A percentile compares a stretch with the other conserved stretches of the same genome.
Conservation (phyloP, 2,888 invertebrate species). For the Reticulitermes lucifugus region DNA sequence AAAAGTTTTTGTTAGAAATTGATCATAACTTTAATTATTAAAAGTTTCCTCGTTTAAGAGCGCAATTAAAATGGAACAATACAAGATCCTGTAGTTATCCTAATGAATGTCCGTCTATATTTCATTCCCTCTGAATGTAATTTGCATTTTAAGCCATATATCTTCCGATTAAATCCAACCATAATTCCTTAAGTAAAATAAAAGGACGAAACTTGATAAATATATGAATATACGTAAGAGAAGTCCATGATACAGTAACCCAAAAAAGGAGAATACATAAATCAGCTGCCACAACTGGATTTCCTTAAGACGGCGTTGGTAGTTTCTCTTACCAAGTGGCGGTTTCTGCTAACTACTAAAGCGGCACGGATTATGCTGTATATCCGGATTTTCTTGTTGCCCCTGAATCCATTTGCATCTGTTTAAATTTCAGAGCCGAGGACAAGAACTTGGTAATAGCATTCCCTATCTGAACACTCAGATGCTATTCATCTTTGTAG, state of each 20-base stretch:
- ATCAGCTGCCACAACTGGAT: slow-evolving; percentile 29
- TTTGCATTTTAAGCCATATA: background rate
- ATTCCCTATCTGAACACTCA: slow-evolving; percentile 4
- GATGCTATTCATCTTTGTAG: background rate
- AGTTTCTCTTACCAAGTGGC: background rate
- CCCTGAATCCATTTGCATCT: slow-evolving; percentile 47
- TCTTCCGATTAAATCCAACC: background rate
- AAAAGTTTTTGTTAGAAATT: too few relatives aligned
- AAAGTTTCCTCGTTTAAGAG: too few relatives aligned
- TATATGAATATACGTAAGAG: background rate
- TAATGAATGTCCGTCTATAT: background rate
- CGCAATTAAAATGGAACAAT: too few relatives aligned
- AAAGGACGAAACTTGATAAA: background rate
- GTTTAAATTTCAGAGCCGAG: slow-evolving; percentile 27
- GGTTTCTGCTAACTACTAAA: slow-evolving; percentile 34
- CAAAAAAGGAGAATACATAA: slow-evolving; percentile 9
- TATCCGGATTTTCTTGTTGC: slow-evolving; percentile 44
- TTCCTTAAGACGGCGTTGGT: slow-evolving; percentile 9
- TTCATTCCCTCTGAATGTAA: background rate
- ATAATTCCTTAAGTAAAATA: background rate
- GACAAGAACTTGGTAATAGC: slow-evolving; percentile 5
- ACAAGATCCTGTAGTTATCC: background rate
- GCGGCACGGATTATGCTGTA: slow-evolving; percentile 42
- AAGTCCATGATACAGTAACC: slow-evolving; percentile 7
- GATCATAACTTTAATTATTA: too few relatives aligned